Evolutionary conservation across 2,113 vertebrate genomes (phyloP).

Genomic region (Abramis brama): DNA sequence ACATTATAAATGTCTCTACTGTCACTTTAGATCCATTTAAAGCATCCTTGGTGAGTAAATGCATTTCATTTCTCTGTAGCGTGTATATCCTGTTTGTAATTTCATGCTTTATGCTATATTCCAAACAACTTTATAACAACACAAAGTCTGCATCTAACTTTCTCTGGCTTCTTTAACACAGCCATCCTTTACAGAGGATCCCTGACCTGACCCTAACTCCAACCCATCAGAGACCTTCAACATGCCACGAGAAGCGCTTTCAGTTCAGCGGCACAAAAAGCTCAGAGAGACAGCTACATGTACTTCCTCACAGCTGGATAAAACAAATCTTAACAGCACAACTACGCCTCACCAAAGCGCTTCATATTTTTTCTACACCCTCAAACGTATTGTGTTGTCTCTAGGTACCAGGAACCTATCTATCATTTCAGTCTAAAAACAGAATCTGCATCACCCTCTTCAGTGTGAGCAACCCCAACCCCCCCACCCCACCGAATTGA

Average conservation of each 20-base stretch:
- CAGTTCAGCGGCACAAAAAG: conserved; percentile 74
- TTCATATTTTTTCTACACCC: conserved; percentile 67
- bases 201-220: conserved; percentile 68
- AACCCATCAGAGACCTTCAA: conserved; percentile 77
- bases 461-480: conserved; percentile 55
- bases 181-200: conserved; percentile 60
- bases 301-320: conserved; percentile 79
- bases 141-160: conserved; percentile 39
- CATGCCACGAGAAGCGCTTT: conserved; percentile 76
- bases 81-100: neutral
- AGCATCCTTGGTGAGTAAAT: neutral
- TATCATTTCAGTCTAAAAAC: conserved; percentile 65
- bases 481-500: conserved; percentile 71
- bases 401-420: conserved; percentile 74
- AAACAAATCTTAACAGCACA: conserved; percentile 80
- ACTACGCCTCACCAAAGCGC: conserved; percentile 77
- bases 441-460: conserved; percentile 61
- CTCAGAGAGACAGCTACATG: conserved; percentile 77
- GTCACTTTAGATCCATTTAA: too few relatives aligned
- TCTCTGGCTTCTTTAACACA: conserved; percentile 35
- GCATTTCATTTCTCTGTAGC: neutral
- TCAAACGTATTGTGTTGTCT: conserved; percentile 70
- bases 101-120: neutral
- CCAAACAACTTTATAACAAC: conserved; percentile 7
- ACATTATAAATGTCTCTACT: neutral